A percentile compares a stretch with the other conserved stretches of the same genome.
phyloP scores from a whole-genome alignment of 2,113 vertebrate species.

The Rhinolophus sinicus region DNA sequence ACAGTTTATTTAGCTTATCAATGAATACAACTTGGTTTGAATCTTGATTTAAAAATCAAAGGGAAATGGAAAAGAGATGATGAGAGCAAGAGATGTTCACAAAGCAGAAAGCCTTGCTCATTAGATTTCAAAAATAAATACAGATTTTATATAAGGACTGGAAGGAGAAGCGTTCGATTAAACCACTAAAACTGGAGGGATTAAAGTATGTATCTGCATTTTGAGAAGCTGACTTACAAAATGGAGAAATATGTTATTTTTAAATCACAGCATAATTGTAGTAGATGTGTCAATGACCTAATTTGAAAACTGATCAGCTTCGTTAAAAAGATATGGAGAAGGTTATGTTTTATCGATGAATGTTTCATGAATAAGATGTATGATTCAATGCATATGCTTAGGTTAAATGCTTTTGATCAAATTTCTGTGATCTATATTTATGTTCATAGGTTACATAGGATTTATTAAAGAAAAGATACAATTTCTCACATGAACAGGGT shows the following conservation, averaged over 20 bases:
- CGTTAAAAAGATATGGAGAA: background rate
- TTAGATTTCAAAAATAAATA: constrained; percentile 46
- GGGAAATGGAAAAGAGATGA: constrained; percentile 27
- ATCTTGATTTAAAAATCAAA: constrained; percentile 73
- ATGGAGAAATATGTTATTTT: background rate
- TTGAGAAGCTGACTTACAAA: background rate
- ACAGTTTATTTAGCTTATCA: constrained; percentile 74
- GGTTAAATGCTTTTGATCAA: constrained; percentile 11
- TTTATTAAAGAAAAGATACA: background rate
- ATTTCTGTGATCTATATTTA: background rate
- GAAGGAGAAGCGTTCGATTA: background rate
- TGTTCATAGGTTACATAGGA: background rate
- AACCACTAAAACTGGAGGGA: constrained; percentile 11
- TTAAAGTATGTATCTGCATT: background rate
- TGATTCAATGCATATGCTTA: background rate
- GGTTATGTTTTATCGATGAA: background rate
- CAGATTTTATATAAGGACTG: background rate
- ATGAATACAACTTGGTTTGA: constrained; percentile 57
- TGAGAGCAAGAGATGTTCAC: background rate
- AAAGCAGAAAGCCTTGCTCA: background rate
- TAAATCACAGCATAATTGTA: background rate
- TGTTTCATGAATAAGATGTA: background rate
- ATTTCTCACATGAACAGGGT: background rate
- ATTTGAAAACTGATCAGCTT: background rate
- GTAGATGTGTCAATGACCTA: background rate